Percentiles rank a stretch among this genome's conserved stretches.
Conservation (phyloP, 2,113 vertebrate genomes). For the Pituophis catenifer region DNA sequence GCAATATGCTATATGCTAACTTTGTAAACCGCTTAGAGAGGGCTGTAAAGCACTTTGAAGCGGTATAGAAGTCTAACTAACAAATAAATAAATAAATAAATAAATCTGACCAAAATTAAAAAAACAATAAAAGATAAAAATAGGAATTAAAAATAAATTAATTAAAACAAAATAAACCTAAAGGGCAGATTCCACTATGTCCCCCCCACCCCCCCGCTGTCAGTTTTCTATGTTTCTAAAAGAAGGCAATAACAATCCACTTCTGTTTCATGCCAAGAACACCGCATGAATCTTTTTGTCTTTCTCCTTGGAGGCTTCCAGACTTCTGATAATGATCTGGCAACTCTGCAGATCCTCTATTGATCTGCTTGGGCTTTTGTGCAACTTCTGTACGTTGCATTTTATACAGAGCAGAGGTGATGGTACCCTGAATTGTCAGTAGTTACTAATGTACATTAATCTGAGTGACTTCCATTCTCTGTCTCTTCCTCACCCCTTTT, state of each 20-base stretch:
- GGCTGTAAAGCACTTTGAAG: too few species aligned
- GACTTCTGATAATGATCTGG: neutral
- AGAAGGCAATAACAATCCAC: neutral
- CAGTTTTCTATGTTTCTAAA: neutral
- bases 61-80: too few species aligned
- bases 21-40: too few species aligned
- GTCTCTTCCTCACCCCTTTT: neutral
- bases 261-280: neutral
- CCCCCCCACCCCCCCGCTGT: rapidly evolving
- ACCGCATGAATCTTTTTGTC: neutral
- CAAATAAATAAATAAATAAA: too few species aligned
- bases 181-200: neutral
- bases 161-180: neutral
- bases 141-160: too few species aligned
- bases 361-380: neutral
- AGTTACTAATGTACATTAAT: neutral
- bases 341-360: neutral
- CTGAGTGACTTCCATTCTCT: neutral
- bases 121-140: too few species aligned
- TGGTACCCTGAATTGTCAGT: neutral
- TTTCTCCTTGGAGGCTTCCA: neutral
- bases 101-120: too few species aligned
- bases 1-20: too few species aligned
- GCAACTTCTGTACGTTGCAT: neutral
- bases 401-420: neutral